phyloP scores from a whole-genome alignment of 2,888 invertebrate genomes.

The Eupithecia insigniata region DNA sequence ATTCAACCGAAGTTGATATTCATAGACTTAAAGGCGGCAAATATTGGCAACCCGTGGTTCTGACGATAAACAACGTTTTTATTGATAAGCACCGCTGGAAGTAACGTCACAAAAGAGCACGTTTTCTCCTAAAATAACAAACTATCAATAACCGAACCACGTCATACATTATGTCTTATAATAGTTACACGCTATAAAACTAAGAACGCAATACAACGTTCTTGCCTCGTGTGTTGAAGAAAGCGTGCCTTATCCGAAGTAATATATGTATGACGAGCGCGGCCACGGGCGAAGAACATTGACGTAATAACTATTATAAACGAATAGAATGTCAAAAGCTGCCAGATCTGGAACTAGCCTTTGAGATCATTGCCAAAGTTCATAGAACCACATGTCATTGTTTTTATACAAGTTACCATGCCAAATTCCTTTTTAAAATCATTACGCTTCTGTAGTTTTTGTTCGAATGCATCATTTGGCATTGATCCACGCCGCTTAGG shows the following conservation, averaged over 20 bases:
- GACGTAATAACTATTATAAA: not conserved
- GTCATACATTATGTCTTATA: not conserved
- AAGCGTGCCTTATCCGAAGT: constrained; percentile 14
- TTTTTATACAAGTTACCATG: constrained; percentile 27
- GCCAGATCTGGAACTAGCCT: constrained; percentile 12
- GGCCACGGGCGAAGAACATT: constrained; percentile 11
- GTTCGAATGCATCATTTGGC: constrained; percentile 30
- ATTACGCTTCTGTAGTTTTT: constrained; percentile 28
- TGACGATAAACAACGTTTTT: not conserved
- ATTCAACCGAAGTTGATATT: not conserved
- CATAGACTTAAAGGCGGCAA: constrained; percentile 1
- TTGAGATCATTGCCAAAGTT: constrained; percentile 25
- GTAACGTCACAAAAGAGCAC: not conserved
- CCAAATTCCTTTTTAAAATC: constrained; percentile 31
- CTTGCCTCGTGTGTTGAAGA: constrained; percentile 13
- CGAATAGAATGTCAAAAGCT: constrained; percentile 1
- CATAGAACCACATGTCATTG: constrained; percentile 18
- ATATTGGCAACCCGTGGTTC: not conserved
- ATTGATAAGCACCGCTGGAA: not conserved
- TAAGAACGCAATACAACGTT: constrained; percentile 15
- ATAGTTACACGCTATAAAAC: constrained; percentile 10
- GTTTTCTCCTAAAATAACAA: constrained; percentile 6
- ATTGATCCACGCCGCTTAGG: constrained; percentile 29
- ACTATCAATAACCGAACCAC: not conserved
- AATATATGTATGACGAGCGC: constrained; percentile 21